A percentile compares a stretch with the other conserved stretches of the same genome.
Evolutionary conservation across 2,888 invertebrate species (phyloP).

Genomic region (Carcina quercana): DNA sequence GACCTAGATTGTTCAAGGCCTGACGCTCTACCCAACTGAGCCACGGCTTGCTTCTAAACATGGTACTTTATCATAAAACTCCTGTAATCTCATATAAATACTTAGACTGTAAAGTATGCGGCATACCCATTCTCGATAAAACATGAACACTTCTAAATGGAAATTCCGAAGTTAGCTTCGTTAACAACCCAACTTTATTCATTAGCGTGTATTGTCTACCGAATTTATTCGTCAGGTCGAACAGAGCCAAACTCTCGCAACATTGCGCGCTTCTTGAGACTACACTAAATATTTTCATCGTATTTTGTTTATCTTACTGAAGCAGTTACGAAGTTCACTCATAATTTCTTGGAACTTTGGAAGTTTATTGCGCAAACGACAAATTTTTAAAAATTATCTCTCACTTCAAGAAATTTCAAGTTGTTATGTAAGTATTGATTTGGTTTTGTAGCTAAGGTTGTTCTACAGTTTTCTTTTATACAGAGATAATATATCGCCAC

Average conservation of each 20-base stretch:
- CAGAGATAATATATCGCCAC: too few species aligned
- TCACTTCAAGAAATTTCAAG: too few species aligned
- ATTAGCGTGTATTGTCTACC: constrained; percentile 68
- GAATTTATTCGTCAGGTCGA: constrained; percentile 64
- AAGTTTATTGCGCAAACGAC: too few species aligned
- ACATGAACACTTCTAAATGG: constrained; percentile 56
- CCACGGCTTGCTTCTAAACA: too few species aligned
- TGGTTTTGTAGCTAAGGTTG: too few species aligned
- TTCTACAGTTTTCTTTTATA: too few species aligned
- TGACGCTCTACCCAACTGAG: too few species aligned
- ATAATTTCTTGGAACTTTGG: too few species aligned
- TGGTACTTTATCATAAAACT: too few species aligned
- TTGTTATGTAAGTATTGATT: too few species aligned
- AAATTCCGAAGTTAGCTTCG: constrained; percentile 60
- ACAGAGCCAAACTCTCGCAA: constrained; percentile 41
- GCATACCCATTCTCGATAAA: constrained; percentile 38
- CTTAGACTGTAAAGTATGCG: constrained; percentile 31
- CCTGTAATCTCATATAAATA: background rate
- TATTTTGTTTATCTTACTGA: constrained; percentile 55
- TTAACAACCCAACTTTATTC: constrained; percentile 70
- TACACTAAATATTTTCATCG: constrained; percentile 52
- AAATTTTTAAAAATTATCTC: too few species aligned
- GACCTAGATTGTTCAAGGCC: too few species aligned
- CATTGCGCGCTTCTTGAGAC: constrained; percentile 38
- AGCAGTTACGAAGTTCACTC: constrained; percentile 40